Conservation (phyloP, 2,888 invertebrate species). For the Chirona hameri region DNA sequence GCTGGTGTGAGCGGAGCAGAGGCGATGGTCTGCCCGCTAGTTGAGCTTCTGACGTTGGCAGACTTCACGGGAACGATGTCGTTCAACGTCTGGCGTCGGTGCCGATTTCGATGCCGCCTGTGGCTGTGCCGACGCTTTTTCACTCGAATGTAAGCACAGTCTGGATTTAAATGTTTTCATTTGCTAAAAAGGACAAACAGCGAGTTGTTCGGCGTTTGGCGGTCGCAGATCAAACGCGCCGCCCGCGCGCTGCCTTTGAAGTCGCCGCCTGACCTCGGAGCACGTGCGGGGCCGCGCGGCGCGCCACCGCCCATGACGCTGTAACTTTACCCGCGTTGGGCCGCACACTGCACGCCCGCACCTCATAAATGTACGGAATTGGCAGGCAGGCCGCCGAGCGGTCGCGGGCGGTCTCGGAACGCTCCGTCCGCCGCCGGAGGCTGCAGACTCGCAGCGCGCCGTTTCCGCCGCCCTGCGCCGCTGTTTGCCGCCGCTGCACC, state of each 20-base stretch:
- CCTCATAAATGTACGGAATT: not conserved
- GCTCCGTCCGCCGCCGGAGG: not conserved
- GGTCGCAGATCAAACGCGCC: constrained; percentile 13
- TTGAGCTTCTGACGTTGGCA: not conserved
- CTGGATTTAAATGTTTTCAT: constrained; percentile 22
- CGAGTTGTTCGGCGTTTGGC: not conserved
- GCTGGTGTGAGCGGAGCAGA: not conserved
- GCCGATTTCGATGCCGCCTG: not conserved
- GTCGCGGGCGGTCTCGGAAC: not conserved
- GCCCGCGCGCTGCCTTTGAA: not conserved
- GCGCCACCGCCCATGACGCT: not conserved
- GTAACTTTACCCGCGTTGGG: not conserved
- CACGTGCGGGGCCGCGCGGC: not conserved
- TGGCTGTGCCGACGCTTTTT: not conserved
- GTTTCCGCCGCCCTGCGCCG: not conserved
- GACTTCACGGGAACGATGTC: not conserved
- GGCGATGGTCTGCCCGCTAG: not conserved
- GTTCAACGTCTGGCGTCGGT: no score
- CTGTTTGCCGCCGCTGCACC: not conserved
- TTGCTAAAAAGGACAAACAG: constrained; percentile 28
- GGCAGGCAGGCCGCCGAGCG: not conserved
- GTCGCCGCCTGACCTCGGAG: not conserved
- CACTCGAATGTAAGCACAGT: not conserved
- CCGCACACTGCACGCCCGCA: not conserved
- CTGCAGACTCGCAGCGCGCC: not conserved